phyloP scores from a whole-genome alignment of 2,113 vertebrate species.

The Cephalopterus ornatus region DNA sequence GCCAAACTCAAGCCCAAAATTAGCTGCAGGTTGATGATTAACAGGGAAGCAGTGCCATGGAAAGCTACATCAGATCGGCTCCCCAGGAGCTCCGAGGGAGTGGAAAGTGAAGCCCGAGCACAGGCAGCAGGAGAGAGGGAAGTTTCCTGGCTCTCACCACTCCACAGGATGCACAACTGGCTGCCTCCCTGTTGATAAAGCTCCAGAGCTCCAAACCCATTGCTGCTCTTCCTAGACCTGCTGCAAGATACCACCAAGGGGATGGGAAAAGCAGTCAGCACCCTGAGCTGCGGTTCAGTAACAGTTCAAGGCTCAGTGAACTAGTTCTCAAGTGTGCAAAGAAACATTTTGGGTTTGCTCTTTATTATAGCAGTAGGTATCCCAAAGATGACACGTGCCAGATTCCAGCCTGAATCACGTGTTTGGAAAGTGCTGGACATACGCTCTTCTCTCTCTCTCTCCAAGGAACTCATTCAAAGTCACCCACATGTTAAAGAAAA shows the following conservation, averaged over 20 bases:
- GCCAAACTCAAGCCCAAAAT: neutral
- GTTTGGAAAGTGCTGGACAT: neutral
- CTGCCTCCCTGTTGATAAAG: fast-evolving
- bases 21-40: neutral
- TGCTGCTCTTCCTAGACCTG: neutral
- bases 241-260: neutral
- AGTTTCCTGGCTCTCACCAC: neutral
- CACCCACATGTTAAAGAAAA: neutral
- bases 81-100: neutral
- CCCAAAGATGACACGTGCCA: neutral
- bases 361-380: neutral
- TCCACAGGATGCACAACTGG: neutral
- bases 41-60: neutral
- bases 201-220: fast-evolving
- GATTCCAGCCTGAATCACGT: fast-evolving
- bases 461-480: neutral
- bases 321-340: fast-evolving
- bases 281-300: neutral
- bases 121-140: neutral
- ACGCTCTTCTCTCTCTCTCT: fast-evolving
- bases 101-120: neutral
- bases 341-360: neutral
- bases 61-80: neutral
- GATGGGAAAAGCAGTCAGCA: fast-evolving
- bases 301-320: neutral